A percentile compares a stretch with the other conserved stretches of the same genome.
phyloP scores from a whole-genome alignment of 2,888 invertebrate genomes.

The Cephus runcator region DNA sequence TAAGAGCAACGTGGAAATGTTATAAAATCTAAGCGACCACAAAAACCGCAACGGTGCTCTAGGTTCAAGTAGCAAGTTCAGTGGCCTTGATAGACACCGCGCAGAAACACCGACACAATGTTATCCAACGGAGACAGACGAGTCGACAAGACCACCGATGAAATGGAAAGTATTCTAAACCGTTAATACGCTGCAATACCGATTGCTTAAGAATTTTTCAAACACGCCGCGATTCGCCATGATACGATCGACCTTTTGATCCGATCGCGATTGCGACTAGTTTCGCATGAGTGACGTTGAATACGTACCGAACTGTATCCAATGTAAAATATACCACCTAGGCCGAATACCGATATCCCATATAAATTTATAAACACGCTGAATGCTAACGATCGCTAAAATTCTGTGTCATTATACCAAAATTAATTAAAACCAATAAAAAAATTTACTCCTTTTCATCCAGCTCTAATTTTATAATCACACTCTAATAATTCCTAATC shows the following conservation, averaged over 20 bases:
- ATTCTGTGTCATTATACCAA: neutral
- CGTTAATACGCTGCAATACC: constrained; percentile 34
- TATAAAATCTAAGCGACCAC: constrained; percentile 54
- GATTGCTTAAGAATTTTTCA: constrained; percentile 35
- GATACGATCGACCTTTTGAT: constrained; percentile 30
- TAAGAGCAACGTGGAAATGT: constrained; percentile 46
- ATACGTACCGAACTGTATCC: constrained; percentile 19
- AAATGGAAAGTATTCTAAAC: constrained; percentile 38
- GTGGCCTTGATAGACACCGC: constrained; percentile 40
- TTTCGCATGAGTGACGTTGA: constrained; percentile 47
- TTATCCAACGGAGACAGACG: neutral
- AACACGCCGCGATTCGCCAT: constrained; percentile 8
- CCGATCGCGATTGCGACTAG: constrained; percentile 36
- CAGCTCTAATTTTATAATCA: neutral
- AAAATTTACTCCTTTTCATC: neutral
- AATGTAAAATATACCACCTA: neutral
- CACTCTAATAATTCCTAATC: neutral
- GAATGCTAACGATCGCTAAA: neutral
- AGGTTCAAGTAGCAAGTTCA: constrained; percentile 55
- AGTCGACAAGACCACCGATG: constrained; percentile 21
- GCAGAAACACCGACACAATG: neutral
- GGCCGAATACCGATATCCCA: neutral
- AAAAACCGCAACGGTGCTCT: constrained; percentile 47
- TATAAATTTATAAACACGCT: neutral
- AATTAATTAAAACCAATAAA: neutral